phyloP scores from a whole-genome alignment of 2,888 invertebrate species.

The Melieria picta region DNA sequence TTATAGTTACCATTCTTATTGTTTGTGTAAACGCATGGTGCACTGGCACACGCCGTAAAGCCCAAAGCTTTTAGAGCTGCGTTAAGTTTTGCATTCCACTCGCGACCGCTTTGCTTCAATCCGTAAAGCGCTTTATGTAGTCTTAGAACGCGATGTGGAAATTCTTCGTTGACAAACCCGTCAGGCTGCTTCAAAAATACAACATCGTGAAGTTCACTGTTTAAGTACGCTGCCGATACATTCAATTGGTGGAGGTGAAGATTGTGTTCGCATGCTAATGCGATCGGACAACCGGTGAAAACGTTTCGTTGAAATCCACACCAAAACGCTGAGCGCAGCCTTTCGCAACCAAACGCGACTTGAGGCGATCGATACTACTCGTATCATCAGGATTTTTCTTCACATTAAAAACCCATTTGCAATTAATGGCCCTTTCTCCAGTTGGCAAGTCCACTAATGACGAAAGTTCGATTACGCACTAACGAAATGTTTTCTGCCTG shows the following conservation, averaged over 20 bases:
- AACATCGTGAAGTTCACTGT: constrained; percentile 36
- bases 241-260: constrained; percentile 41
- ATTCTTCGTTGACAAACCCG: constrained; percentile 15
- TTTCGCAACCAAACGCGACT: constrained; percentile 39
- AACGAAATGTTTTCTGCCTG: constrained; percentile 38
- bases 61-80: constrained; percentile 17
- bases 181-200: constrained; percentile 43
- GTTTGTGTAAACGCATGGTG: constrained; percentile 33
- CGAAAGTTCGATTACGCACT: constrained; percentile 34
- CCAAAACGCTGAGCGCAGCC: constrained; percentile 38
- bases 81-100: constrained; percentile 35
- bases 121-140: constrained; percentile 27
- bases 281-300: constrained; percentile 40
- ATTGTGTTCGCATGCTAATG: constrained; percentile 38
- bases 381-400: constrained; percentile 35
- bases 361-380: constrained; percentile 28
- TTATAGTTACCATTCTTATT: constrained; percentile 34
- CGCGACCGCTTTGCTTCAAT: constrained; percentile 23
- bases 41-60: constrained; percentile 18
- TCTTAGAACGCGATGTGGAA: constrained; percentile 30
- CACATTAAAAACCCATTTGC: constrained; percentile 38
- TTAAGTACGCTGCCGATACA: constrained; percentile 42
- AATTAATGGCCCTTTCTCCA: constrained; percentile 33
- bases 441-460: constrained; percentile 29
- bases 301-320: constrained; percentile 38